A percentile compares a stretch with the other conserved stretches of the same genome.
phyloP scores from a whole-genome alignment of 2,113 vertebrate species.

The Morone saxatilis region DNA sequence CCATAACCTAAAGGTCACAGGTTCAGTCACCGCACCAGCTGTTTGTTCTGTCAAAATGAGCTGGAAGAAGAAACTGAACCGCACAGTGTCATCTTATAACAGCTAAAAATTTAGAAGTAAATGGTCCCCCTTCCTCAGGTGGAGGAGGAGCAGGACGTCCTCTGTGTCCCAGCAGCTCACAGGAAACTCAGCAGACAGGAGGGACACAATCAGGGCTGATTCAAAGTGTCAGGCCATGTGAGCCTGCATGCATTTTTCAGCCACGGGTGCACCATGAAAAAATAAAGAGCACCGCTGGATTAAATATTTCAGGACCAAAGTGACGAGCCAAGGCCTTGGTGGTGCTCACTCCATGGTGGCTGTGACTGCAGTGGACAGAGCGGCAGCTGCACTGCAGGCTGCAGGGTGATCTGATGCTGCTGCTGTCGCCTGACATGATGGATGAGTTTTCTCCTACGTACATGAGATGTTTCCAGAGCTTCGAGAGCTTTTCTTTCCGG shows the following conservation, averaged over 20 bases:
- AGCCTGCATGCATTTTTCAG: slow-evolving; percentile 71
- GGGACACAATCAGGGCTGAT: slow-evolving; percentile 50
- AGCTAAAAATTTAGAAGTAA: not conserved
- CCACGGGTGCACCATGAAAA: slow-evolving; percentile 65
- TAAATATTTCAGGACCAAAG: slow-evolving; percentile 77
- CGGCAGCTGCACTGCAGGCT: slow-evolving; percentile 14
- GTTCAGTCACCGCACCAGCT: not conserved
- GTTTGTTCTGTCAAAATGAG: not conserved
- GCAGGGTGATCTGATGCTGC: slow-evolving; percentile 32
- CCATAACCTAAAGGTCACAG: not conserved
- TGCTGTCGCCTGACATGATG: slow-evolving; percentile 29
- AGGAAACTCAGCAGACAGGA: slow-evolving; percentile 35
- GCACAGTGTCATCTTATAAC: not conserved
- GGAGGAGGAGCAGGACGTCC: not conserved
- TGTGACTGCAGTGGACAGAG: slow-evolving; percentile 9
- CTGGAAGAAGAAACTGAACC: not conserved
- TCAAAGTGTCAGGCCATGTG: slow-evolving; percentile 67
- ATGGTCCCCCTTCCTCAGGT: not conserved
- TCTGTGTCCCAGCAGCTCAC: slow-evolving; percentile 24
- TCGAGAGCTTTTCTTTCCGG: slow-evolving; percentile 1
- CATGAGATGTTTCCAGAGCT: slow-evolving; percentile 17
- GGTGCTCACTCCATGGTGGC: not conserved
- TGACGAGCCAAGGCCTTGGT: slow-evolving; percentile 38
- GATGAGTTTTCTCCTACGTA: slow-evolving; percentile 14
- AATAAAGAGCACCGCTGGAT: slow-evolving; percentile 65